phyloP scores from a whole-genome alignment of 2,797 vertebrate genomes.

The Rousettus madagascariensis region DNA sequence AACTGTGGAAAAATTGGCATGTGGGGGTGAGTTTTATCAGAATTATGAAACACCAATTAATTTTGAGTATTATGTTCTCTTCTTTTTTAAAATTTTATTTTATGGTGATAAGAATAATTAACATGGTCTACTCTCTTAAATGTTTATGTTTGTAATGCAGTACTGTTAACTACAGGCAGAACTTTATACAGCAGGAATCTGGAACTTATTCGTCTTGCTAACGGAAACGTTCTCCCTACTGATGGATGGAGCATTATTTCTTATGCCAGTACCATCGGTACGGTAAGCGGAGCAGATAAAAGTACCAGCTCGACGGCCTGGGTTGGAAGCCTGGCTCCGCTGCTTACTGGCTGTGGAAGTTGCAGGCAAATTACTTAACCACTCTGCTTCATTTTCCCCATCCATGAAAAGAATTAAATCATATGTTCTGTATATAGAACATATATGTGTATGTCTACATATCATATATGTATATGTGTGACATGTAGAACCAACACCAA shows the following conservation, averaged over 20 bases:
- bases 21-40: background rate
- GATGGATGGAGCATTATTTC: background rate
- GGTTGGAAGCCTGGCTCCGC: background rate
- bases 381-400: background rate
- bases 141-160: background rate
- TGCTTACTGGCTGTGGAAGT: background rate
- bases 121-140: background rate
- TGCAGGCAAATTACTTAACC: background rate
- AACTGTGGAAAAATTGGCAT: background rate
- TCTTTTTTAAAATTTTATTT: background rate
- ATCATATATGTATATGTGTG: no score
- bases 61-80: background rate
- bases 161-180: background rate
- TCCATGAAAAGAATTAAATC: background rate
- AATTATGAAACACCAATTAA: background rate
- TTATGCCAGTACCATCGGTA: background rate
- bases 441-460: no score
- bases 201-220: background rate
- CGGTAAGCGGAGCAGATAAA: background rate
- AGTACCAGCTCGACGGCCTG: fast-evolving
- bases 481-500: background rate
- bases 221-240: background rate
- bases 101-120: background rate
- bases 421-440: background rate
- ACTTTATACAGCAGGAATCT: background rate